Evolutionary conservation across 1,140 invertebrate genomes (phyloP), one percentile per base, ranked within the genome.

Genomic region (Triops cancriformis): DNA sequence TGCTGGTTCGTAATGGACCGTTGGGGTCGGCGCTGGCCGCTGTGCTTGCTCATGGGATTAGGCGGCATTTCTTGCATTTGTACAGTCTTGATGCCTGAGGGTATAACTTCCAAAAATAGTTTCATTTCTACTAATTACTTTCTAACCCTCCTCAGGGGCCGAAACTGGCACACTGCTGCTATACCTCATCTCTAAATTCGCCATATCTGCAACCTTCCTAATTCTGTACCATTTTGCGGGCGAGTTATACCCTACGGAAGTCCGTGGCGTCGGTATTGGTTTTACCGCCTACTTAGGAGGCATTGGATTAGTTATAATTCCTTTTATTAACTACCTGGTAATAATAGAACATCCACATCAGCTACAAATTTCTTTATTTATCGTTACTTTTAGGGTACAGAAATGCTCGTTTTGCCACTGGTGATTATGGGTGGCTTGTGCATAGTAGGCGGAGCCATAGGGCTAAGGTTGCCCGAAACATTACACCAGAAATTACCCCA

Each of bases 211-310:
- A 6, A 94, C 94, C 0, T 97, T 96, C 85, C 86, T 95, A 28
- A 93, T 96, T 23, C 93, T 96, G 79, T 95, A 95, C 84, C 92
- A 94, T 1, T 95, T 95, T 83, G 93, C 94, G 81, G 93, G 93
- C 4, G 94, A 96, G 86, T 84, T 95, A 14, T 95, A 94, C 84
- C 94, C 94, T 0, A 94, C 93, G 3, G 91, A 94, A 84, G 87
- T 94, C 26, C 88, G 93, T 80, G 94, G 93, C 3, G 85, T 95
- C 41, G 94, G 94, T 12, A 94, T 95, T 79, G 93, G 93, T n/a
- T 91, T 92, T 45, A 94, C 93, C 3, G 93, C 93, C 23, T 95
- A 95, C 83, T 91, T 95, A 77, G 93, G 92, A 26, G 93, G 93
- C 26, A 85, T 95, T 79, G 94, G 93, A 28, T 86, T 95, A 14